Evolutionary conservation across 2,797 vertebrate genomes (phyloP), one percentile per base, ranked within the genome.

Genomic region (Erpetoichthys calabaricus): DNA sequence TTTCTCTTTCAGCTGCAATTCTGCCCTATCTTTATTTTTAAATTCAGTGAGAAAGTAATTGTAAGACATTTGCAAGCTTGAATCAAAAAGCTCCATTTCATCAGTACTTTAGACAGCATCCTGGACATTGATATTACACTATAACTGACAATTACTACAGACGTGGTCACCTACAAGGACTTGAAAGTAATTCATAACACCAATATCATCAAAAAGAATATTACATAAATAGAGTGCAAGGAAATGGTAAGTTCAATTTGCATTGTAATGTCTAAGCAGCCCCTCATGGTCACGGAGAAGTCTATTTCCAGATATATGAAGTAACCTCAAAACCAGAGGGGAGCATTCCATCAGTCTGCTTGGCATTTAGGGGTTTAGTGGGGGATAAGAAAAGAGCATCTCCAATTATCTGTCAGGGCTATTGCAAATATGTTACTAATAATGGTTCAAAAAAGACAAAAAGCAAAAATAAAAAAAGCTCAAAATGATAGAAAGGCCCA

Each of bases 261-360:
- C 49, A 63, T 53, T 4, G n/a, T 46, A 44, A 52, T 59, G 25
- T 41, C 10, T 5, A 45, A 47, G 42, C 45, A 41, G 6, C 44
- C 45, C 55, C 45, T 42, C 49, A 45, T 45, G 25, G 45, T 55
- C 44, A 46, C 45, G 3, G 6, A 46, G 56, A 57, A 57, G 45
- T 10, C 45, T 51, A 61, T 61, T 61, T 47, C 54, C 50, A 45
- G 8, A 25, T 7, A 47, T 49, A 49, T 47, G 25, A 45, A 54
- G 53, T 54, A 43, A 42, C n/a, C 44, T 54, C 41, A 4, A 54
- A 62, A 58, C 52, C 52, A 49, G 45, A 62, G 50, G 25, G 52
- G 52, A 58, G 51, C 42, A 55, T 58, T 57, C 56, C 54, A 50
- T 55, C 60, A 61, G 56, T 8, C 8, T 45, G 8, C 46, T 8